phyloP scores from a whole-genome alignment of 2,797 vertebrate genomes.

The Mormyrops attenuatus region DNA sequence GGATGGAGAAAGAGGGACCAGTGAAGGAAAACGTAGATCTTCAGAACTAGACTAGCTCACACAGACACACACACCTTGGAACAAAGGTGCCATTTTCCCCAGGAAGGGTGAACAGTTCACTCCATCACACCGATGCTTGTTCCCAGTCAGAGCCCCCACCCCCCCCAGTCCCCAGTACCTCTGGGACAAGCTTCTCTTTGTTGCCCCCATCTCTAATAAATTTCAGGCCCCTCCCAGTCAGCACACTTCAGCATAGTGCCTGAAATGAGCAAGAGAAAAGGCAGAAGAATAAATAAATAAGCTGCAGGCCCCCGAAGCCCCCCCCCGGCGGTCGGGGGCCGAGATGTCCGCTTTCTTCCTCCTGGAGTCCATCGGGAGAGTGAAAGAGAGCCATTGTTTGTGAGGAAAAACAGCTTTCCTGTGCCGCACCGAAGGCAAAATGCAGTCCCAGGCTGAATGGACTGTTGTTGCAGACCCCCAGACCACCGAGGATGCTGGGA shows the following conservation, averaged over 20 bases:
- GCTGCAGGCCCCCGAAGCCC: constrained; percentile 29
- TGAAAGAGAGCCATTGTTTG: constrained; percentile 16
- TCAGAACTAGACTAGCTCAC: constrained; percentile 22
- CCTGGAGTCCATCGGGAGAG: constrained; percentile 17
- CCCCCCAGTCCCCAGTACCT: constrained; percentile 42
- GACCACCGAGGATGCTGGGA: background rate
- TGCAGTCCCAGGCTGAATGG: background rate
- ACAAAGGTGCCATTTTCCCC: constrained; percentile 74
- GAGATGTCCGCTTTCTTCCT: background rate
- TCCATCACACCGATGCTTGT: constrained; percentile 71
- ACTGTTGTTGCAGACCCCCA: background rate
- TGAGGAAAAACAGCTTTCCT: background rate
- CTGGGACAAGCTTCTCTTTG: constrained; percentile 70
- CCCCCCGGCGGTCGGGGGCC: background rate
- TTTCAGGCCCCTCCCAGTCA: constrained; percentile 55
- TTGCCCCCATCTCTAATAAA: constrained; percentile 64
- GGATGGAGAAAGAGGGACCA: background rate
- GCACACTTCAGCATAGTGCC: constrained; percentile 57
- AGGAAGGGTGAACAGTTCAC: constrained; percentile 72
- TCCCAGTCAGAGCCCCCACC: constrained; percentile 67
- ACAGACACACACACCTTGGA: constrained; percentile 56
- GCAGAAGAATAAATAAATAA: constrained; percentile 39
- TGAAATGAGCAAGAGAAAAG: constrained; percentile 41
- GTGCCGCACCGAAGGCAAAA: background rate
- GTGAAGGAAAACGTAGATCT: background rate